Base-by-base conservation (phyloP, 2,797 vertebrate genomes). In the Dermochelys coriacea region DNA sequence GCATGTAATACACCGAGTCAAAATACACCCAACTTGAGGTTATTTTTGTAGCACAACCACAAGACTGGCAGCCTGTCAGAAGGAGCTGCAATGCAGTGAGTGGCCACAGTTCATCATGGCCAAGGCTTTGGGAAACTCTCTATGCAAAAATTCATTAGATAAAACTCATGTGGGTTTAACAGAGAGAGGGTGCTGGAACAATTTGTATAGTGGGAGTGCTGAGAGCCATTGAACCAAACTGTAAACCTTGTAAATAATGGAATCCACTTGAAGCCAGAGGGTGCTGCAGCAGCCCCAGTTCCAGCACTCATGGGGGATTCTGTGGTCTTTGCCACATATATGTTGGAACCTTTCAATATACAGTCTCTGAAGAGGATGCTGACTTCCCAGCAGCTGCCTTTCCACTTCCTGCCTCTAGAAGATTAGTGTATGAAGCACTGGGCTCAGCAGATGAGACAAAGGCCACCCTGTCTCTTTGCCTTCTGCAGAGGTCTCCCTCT, bases 11-110 rank as follows among this genome's bases (percentile, higher is more conserved):
- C 80, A 41, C 12, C 34, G 83, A 96, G 90, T 91, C 89, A 85
- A 97, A 88, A 86, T 82, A 84, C 93, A 96, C 95, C 85, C 94
- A 96, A 94, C 93, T 55, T 0, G 0, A 52, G 54, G 85, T 81
- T 98, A 97, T 97, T 96, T 96, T 97, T 97, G 95, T 91, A 92
- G 82, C 55, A 1, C 71, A 37, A 54, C 92, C 68, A 54, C 55
- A 94, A 84, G 83, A 90, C 95, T 92, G 94, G 94, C 82, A 91
- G 89, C 89, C 84, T 93, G 86, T 93, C 95, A 94, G 91, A 86
- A 96, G 91, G 91, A 93, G 80, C 87, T 96, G 87, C 93, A 96
- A 91, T 12, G 55, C 88, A 37, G 27, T 25, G 71, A 61, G 80
- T 54, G 55, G 78, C 41, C 51, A 71, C 51, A 34, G 86, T 83